These are phyloP conservation scores for Bradypodion pumilum DNA, from an alignment of 2,797 vertebrate genomes.

Conservation along the genomic window DNA sequence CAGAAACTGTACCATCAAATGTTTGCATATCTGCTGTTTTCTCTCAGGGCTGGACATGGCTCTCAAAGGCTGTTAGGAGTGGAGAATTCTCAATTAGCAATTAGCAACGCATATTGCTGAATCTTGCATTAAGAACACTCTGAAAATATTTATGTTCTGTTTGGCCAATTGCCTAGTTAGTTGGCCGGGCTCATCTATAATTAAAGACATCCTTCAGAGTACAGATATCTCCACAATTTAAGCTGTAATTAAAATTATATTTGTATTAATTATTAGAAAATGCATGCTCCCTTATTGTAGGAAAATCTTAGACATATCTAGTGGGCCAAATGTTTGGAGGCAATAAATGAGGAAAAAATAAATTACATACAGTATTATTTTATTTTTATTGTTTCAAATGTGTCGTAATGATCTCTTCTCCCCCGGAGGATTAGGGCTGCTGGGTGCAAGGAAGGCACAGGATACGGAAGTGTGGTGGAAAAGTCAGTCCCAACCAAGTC, in stretches of 20 bases:
- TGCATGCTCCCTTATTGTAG: constrained; percentile 13
- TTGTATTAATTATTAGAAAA: constrained; percentile 50
- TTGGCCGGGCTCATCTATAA: constrained; percentile 15
- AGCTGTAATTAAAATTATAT: constrained; percentile 22
- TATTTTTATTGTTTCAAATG: too few relatives aligned
- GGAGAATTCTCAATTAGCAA: background rate
- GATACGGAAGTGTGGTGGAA: too few relatives aligned
- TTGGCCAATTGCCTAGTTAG: constrained; percentile 47
- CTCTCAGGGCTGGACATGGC: background rate
- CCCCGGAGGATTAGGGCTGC: too few relatives aligned
- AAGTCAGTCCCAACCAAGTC: too few relatives aligned
- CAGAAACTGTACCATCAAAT: background rate
- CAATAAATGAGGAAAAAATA: background rate
- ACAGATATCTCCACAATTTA: constrained; percentile 4
- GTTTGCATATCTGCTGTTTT: background rate
- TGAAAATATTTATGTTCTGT: constrained; percentile 11
- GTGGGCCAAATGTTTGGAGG: background rate
- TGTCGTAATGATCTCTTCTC: too few relatives aligned
- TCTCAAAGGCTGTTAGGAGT: background rate
- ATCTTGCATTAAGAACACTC: constrained; percentile 23
- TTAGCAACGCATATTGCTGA: constrained; percentile 28
- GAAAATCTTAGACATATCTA: background rate
- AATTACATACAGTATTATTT: background rate
- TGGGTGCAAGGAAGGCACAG: too few relatives aligned
- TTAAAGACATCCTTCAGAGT: constrained; percentile 10